Evolutionary conservation across 2,888 invertebrate genomes (phyloP).

Genomic region (Rhyacophila evoluta): DNA sequence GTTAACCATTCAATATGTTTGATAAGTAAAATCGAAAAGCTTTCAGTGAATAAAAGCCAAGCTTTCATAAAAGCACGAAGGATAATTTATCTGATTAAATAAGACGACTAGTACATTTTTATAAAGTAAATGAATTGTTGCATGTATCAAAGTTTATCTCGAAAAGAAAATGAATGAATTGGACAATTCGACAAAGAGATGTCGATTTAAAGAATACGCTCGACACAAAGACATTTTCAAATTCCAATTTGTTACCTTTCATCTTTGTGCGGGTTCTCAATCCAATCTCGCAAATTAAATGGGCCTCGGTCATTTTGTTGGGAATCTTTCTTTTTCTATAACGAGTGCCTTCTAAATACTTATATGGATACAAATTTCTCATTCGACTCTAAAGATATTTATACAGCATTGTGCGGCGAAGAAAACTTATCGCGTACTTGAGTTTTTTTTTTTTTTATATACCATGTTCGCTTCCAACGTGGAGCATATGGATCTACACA

Average conservation of each 20-base stretch:
- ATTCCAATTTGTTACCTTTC: conserved; percentile 13
- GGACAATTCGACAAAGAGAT: not conserved
- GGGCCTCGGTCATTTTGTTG: not conserved
- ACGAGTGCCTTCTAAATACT: too few species aligned
- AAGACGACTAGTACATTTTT: not conserved
- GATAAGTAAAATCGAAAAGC: too few species aligned
- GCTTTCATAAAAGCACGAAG: too few species aligned
- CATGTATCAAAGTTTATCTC: not conserved
- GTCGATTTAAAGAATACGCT: not conserved
- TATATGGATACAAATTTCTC: too few species aligned
- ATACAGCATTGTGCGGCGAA: too few species aligned
- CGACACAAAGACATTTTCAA: not conserved
- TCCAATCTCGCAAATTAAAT: conserved; percentile 15
- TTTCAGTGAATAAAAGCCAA: too few species aligned
- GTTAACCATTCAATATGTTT: too few species aligned
- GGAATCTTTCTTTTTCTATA: not conserved
- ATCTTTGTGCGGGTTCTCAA: not conserved
- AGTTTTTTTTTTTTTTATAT: too few species aligned
- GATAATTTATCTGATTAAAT: not conserved
- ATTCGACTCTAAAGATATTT: too few species aligned
- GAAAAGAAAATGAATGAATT: not conserved
- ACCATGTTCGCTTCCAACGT: too few species aligned
- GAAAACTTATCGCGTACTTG: too few species aligned
- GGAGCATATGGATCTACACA: too few species aligned
- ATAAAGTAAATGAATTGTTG: not conserved